Base-by-base conservation (phyloP, 2,888 invertebrate species). In the Eupeodes luniger region DNA sequence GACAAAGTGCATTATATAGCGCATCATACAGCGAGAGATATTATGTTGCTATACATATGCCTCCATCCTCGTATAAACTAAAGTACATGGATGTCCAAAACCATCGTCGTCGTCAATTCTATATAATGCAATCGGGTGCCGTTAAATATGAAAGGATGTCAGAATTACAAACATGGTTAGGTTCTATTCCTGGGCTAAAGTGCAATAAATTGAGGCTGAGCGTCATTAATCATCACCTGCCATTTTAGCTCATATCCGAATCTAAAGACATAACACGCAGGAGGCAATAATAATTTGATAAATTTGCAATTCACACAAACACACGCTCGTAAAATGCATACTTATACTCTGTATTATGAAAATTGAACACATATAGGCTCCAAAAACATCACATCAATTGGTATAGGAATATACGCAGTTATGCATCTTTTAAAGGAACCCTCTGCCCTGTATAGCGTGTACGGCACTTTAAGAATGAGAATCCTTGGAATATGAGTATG, bases 181-280 rank as follows among this genome's bases (percentile, higher is more conserved):
- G 40, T 79, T 66, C 88, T 74, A 75, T 81, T 85, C 78, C 81
- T 64, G 85, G 61, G 36, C 85, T 89, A 85, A 89, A 89, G 81
- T 89, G 89, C 89, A 85, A 89, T 89, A 89, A 89, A 89, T 89
- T 82, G 85, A 85, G 59, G 85, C 89, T 89, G 85, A 89, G 82
- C 89, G 72, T 69, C 85, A 89, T 89, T 89, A 89, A 89, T 89
- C 89, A 89, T 89, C 89, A 89, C 89, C 89, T 89, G 89, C 82
- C 85, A 79, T 76, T 88, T 82, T 83, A 70, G 75, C 81, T 80
- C 81, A 88, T 84, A 81, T 84, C 81, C 87, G 74, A 74, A 53
- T 47, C 5, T 2, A 16, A 62, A 10, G 40, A 40, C 40, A 40
- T 5, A 40, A 74, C 80, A 88, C 11, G 12, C 4, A 88, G 88